A percentile compares a stretch with the other conserved stretches of the same genome.
These are phyloP conservation scores for Myanophis thanlyinensis DNA, from an alignment of 2,113 vertebrate species.

Conservation along the genomic window DNA sequence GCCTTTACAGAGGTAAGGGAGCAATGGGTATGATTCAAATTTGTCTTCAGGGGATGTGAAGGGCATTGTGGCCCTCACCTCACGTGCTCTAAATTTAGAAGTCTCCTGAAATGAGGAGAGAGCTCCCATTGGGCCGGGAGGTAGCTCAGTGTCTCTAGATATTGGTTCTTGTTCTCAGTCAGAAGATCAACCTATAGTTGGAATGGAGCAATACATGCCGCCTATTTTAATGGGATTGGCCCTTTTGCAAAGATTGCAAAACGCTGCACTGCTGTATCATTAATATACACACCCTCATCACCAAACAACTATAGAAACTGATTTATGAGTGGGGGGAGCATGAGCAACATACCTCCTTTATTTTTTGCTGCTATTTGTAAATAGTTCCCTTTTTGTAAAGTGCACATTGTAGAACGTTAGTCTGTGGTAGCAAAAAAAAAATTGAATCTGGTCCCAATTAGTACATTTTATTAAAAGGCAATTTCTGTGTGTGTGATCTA, in stretches of 20 bases:
- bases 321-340: not conserved
- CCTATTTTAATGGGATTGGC: not conserved
- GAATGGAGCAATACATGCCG: not conserved
- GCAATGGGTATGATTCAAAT: not conserved
- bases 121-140: not conserved
- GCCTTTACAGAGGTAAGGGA: conserved; percentile 91
- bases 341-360: conserved; percentile 45
- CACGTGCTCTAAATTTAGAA: not conserved
- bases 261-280: not conserved
- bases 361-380: conserved; percentile 50
- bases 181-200: not conserved
- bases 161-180: not conserved
- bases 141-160: not conserved
- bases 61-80: not conserved
- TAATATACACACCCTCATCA: not conserved
- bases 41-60: accelerated
- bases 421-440: not conserved
- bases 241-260: not conserved
- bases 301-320: not conserved
- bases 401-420: not conserved
- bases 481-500: not conserved
- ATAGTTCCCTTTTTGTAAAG: conserved; percentile 54
- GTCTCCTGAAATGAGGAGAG: not conserved
- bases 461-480: not conserved
- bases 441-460: not conserved